Evolutionary conservation across 2,888 invertebrate genomes (phyloP), one percentile per base, ranked within the genome.

Genomic region (Drosophila differens): DNA sequence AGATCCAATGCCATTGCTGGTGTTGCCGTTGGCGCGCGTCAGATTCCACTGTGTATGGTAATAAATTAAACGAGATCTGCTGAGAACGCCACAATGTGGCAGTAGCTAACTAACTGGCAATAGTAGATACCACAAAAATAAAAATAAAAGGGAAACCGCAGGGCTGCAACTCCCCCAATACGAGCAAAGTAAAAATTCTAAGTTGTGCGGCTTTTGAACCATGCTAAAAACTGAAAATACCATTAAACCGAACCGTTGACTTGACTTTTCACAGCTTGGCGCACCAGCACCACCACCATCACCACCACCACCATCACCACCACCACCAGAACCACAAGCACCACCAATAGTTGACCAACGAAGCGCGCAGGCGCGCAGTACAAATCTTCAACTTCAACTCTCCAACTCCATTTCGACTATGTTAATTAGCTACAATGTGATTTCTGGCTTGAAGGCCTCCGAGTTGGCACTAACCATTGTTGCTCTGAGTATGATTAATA

Each of bases 61-160:
- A 91, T 90, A 91, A 90, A 91, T 90, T 90, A 90, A 90, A 81
- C 75, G 76, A 91, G 89, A 85, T 90, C 80, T 83, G 76, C 74
- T 57, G 53, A 70, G 58, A 58, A 58, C 52, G 54, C 55, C 10
- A 68, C 41, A 62, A 66, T 51, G 69, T 66, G 51, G 66, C 51
- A 76, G 65, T 51, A 66, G 59, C 74, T 44, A 70, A 71, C 76
- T 70, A 67, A 73, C 73, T 67, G 49, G 54, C 70, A 72, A 72
- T 77, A 68, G 67, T 37, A 58, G 47, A 65, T 30, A 63, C 71
- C 64, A 62, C 71, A 64, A 66, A 33, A 57, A 28, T 32, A 35
- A 22, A 28, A 37, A 32, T 37, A 74, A 78, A 70, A 74, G 74
- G 76, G 77, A 67, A 80, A 77, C 81, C 71, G 64, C 83, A 74